Percentiles rank a stretch among this genome's conserved stretches.
These are phyloP conservation scores for Salminus brasiliensis DNA, from an alignment of 2,113 vertebrate species.

Conservation along the genomic window DNA sequence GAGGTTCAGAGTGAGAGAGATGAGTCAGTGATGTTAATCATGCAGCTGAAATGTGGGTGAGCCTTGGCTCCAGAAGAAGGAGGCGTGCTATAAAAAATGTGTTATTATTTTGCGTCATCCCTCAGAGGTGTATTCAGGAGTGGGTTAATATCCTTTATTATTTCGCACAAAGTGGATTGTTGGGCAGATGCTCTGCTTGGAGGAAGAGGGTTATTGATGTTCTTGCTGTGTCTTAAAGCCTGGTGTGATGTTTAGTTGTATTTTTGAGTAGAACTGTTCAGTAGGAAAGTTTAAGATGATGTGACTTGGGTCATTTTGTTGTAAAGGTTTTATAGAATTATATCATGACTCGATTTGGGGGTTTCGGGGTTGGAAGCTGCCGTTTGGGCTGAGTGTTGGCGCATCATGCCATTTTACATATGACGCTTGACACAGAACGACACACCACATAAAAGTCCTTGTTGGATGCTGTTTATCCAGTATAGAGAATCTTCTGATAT, in stretches of 20 bases:
- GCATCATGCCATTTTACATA: too few relatives aligned
- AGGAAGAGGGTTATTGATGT: not conserved
- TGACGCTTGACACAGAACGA: too few relatives aligned
- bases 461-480: too few relatives aligned
- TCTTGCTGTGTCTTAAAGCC: too few relatives aligned
- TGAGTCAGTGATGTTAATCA: constrained; percentile 53
- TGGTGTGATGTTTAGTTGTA: not conserved
- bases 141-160: constrained; percentile 5
- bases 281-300: not conserved
- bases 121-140: constrained; percentile 1
- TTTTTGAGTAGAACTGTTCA: not conserved
- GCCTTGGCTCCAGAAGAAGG: constrained; percentile 36
- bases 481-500: too few relatives aligned
- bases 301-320: too few relatives aligned
- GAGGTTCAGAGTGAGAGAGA: constrained; percentile 43
- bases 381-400: too few relatives aligned
- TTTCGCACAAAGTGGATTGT: not conserved
- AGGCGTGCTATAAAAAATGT: constrained; percentile 46
- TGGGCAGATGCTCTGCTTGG: not conserved
- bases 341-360: too few relatives aligned
- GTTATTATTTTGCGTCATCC: constrained; percentile 31
- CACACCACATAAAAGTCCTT: too few relatives aligned
- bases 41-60: constrained; percentile 47
- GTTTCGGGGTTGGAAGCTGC: too few relatives aligned
- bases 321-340: too few relatives aligned